Conservation (phyloP, 1,140 invertebrate genomes). For the Andricus grossulariae region DNA sequence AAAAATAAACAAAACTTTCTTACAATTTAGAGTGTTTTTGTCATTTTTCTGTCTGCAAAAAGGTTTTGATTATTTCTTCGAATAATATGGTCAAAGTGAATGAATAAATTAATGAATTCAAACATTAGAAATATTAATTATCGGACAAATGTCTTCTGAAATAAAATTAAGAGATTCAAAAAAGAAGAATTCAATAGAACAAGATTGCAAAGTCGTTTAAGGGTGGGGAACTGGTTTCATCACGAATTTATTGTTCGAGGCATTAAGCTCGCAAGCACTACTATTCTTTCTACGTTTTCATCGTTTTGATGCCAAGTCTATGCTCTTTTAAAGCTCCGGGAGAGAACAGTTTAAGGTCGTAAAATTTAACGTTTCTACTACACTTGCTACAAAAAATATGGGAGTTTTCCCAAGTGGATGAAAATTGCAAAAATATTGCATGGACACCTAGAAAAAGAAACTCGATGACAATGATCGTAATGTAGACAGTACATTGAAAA, state of each 20-base stretch:
- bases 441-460: background rate
- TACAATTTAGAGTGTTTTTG: too few species aligned
- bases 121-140: too few species aligned
- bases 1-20: too few species aligned
- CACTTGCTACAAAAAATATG: background rate
- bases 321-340: background rate
- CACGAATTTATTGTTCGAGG: conserved; percentile 14
- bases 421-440: background rate
- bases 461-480: background rate
- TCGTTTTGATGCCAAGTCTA: conserved; percentile 18
- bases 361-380: background rate
- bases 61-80: too few species aligned
- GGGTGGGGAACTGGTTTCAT: conserved; percentile 13
- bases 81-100: too few species aligned
- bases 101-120: too few species aligned
- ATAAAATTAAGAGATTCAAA: background rate
- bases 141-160: too few species aligned
- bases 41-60: too few species aligned
- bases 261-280: conserved; percentile 2
- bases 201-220: conserved; percentile 15
- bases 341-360: background rate
- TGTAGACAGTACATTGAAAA: background rate
- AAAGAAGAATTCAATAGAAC: background rate
- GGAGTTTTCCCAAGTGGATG: background rate
- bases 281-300: conserved; percentile 4